These are phyloP conservation scores for Trachymyrmex septentrionalis DNA, from an alignment of 1,140 invertebrate species.

Conservation along the genomic window DNA sequence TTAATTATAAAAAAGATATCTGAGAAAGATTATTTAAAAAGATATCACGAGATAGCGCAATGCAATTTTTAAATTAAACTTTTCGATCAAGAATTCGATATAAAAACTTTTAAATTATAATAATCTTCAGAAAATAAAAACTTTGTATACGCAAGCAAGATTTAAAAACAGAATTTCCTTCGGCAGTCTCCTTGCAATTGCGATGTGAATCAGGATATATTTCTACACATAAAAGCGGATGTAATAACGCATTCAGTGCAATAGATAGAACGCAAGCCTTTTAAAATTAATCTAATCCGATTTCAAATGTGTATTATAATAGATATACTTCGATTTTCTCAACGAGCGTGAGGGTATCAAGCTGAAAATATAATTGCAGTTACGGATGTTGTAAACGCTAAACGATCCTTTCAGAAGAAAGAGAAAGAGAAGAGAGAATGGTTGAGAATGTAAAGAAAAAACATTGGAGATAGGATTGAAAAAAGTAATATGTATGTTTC, in stretches of 20 bases:
- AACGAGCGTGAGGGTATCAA: not conserved
- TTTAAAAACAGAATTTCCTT: not conserved
- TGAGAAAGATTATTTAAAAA: not conserved
- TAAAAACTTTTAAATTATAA: not conserved
- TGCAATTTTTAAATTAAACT: slow-evolving; percentile 14
- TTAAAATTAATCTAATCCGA: slow-evolving; percentile 25
- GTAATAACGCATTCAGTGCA: not conserved
- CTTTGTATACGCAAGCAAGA: too few species aligned
- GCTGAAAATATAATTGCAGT: slow-evolving; percentile 13
- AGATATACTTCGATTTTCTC: not conserved
- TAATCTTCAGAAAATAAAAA: not conserved
- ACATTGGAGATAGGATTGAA: slow-evolving; percentile 30
- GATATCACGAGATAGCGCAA: not conserved
- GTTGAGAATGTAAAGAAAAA: slow-evolving; percentile 31
- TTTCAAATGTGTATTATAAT: not conserved
- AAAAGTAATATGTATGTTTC: slow-evolving; percentile 54
- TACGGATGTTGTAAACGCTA: slow-evolving; percentile 11
- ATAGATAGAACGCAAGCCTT: slow-evolving; percentile 33
- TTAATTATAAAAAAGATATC: slow-evolving; percentile 19
- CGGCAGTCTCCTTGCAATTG: not conserved
- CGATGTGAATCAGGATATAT: slow-evolving; percentile 1
- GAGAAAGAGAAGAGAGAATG: slow-evolving; percentile 21
- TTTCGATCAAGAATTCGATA: not conserved
- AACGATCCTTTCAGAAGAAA: not conserved
- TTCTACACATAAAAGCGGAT: slow-evolving; percentile 26